Conservation (phyloP, 2,113 vertebrate species). For the Danionella cerebrum region DNA sequence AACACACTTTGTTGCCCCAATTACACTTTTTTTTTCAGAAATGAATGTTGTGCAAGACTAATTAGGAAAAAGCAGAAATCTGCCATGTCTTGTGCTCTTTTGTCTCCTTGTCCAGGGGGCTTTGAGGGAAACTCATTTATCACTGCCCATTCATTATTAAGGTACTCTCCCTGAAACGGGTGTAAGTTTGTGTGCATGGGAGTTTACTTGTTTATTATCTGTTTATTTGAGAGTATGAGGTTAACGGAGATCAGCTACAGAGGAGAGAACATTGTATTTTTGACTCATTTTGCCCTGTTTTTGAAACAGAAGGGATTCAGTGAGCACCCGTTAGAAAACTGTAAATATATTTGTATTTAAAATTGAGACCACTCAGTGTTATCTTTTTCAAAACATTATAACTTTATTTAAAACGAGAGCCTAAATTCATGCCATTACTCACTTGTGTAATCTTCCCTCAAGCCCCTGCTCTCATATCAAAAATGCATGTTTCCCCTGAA, state of each 20-base stretch:
- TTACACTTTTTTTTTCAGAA: too few species aligned
- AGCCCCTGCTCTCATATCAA: too few species aligned
- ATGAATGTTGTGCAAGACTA: conserved; percentile 7
- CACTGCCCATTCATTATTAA: conserved; percentile 38
- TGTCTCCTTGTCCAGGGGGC: conserved; percentile 9
- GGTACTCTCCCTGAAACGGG: background rate
- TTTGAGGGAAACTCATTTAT: conserved; percentile 27
- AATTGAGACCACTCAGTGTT: too few species aligned
- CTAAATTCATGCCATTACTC: too few species aligned
- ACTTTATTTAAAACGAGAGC: too few species aligned
- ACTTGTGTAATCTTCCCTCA: too few species aligned
- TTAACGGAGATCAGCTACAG: background rate
- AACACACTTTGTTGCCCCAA: too few species aligned
- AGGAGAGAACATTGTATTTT: conserved; percentile 2
- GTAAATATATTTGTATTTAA: too few species aligned
- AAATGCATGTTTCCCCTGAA: too few species aligned
- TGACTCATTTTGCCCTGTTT: background rate
- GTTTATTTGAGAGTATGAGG: conserved; percentile 7
- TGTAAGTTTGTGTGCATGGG: conserved; percentile 15
- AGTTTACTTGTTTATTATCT: background rate
- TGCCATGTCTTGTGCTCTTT: background rate
- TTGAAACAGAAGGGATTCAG: background rate
- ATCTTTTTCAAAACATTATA: too few species aligned
- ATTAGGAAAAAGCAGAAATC: background rate
- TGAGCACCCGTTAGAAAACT: too few species aligned